Evolutionary conservation across 2,797 vertebrate genomes (phyloP).

Genomic region (Cynodonichthys magdalenae): DNA sequence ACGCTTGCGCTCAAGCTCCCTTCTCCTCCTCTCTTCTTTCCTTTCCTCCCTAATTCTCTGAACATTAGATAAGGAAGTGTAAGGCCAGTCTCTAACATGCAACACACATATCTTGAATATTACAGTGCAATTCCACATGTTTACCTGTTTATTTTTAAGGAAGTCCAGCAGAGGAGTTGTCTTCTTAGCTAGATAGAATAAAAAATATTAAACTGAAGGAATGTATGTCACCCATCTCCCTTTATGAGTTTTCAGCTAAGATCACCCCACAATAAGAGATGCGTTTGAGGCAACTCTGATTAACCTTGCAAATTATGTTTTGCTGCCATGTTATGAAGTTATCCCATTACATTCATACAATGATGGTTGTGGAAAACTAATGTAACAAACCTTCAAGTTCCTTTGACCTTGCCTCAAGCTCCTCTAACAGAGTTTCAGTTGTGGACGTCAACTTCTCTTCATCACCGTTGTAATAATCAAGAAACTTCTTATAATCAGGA

Average conservation of each 20-base stretch:
- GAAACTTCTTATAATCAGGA: conserved; percentile 95
- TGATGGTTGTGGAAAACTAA: background rate
- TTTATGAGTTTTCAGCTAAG: no score
- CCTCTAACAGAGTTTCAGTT: conserved; percentile 95
- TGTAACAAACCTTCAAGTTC: conserved; percentile 89
- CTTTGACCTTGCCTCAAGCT: conserved; percentile 97
- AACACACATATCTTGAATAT: background rate
- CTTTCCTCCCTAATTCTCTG: conserved; percentile 97
- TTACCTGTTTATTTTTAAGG: conserved; percentile 98
- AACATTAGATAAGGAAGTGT: conserved; percentile 10
- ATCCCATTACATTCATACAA: background rate
- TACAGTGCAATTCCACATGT: background rate
- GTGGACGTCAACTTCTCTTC: conserved; percentile 95
- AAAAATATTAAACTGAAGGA: background rate
- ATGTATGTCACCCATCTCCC: no score
- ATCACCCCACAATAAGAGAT: no score
- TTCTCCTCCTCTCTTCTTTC: conserved; percentile 92
- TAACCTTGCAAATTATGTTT: no score
- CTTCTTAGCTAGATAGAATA: conserved; percentile 88
- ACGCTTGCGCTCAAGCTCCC: conserved; percentile 96
- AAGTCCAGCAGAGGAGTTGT: conserved; percentile 97
- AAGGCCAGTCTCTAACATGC: background rate
- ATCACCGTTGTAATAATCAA: conserved; percentile 93
- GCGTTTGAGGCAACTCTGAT: no score
- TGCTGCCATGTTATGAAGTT: background rate